phyloP scores from a whole-genome alignment of 2,113 vertebrate genomes.

The Xerus inauris region DNA sequence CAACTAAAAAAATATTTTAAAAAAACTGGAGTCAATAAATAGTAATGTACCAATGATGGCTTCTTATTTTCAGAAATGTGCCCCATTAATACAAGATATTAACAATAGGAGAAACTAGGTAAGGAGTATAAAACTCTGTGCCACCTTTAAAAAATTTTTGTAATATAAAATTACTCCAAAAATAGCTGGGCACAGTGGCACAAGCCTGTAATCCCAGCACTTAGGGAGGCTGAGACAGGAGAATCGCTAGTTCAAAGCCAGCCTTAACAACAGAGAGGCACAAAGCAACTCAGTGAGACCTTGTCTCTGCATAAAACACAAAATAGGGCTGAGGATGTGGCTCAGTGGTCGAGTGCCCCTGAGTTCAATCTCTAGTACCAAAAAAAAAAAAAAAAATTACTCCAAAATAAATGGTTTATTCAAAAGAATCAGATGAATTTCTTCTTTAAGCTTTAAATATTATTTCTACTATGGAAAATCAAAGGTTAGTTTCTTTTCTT shows the following conservation, averaged over 20 bases:
- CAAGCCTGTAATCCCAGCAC: no score
- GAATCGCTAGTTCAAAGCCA: no score
- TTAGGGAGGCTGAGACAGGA: no score
- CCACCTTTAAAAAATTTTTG: background rate
- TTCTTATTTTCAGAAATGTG: background rate
- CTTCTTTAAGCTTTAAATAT: background rate
- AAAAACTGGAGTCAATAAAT: background rate
- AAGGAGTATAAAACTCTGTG: background rate
- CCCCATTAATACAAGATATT: background rate
- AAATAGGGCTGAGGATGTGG: no score
- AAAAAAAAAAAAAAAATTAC: no score
- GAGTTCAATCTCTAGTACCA: no score
- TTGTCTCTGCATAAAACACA: no score
- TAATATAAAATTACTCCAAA: background rate
- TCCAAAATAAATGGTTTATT: background rate
- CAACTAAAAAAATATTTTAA: no score
- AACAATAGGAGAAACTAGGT: background rate
- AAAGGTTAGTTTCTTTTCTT: background rate
- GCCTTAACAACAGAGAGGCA: no score
- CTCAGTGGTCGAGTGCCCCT: no score
- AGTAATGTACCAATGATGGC: background rate
- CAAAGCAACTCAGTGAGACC: no score
- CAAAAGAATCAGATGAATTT: background rate
- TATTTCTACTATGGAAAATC: background rate
- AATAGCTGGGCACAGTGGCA: no score